Evolutionary conservation across 2,888 invertebrate species (phyloP).

Genomic region (Callinectes sapidus): DNA sequence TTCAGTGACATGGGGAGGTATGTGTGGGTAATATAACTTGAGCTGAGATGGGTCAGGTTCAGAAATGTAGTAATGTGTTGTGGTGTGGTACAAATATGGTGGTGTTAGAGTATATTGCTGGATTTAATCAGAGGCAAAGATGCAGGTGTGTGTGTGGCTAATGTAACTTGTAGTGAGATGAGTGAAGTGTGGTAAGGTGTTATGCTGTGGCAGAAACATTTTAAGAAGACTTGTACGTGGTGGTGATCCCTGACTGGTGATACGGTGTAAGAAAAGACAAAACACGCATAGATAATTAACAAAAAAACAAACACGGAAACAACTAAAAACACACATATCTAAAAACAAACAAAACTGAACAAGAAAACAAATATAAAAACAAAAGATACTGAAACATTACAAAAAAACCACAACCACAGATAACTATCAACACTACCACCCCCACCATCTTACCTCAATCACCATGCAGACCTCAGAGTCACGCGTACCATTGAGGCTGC

Average conservation of each 20-base stretch:
- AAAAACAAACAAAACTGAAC: background rate
- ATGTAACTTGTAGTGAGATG: background rate
- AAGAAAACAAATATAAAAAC: background rate
- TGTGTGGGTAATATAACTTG: background rate
- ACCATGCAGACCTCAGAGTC: slow-evolving; percentile 96
- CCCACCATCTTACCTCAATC: slow-evolving; percentile 81
- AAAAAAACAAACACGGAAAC: background rate
- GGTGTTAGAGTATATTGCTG: background rate
- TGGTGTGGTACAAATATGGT: too few relatives aligned
- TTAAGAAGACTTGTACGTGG: too few relatives aligned
- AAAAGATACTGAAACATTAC: background rate
- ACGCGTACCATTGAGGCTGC: slow-evolving; percentile 93
- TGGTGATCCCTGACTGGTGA: background rate
- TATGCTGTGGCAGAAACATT: background rate
- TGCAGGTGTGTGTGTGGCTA: background rate
- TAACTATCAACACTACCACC: background rate
- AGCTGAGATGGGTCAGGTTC: too few relatives aligned
- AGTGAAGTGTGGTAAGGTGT: background rate
- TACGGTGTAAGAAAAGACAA: background rate
- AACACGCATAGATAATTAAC: background rate
- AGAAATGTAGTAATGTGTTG: too few relatives aligned
- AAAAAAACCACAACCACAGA: background rate
- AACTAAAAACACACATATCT: background rate
- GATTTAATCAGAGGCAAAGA: background rate
- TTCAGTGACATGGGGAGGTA: too few relatives aligned